A percentile compares a stretch with the other conserved stretches of the same genome.
Conservation (phyloP, 2,113 vertebrate species). For the Ceyx cyanopectus region DNA sequence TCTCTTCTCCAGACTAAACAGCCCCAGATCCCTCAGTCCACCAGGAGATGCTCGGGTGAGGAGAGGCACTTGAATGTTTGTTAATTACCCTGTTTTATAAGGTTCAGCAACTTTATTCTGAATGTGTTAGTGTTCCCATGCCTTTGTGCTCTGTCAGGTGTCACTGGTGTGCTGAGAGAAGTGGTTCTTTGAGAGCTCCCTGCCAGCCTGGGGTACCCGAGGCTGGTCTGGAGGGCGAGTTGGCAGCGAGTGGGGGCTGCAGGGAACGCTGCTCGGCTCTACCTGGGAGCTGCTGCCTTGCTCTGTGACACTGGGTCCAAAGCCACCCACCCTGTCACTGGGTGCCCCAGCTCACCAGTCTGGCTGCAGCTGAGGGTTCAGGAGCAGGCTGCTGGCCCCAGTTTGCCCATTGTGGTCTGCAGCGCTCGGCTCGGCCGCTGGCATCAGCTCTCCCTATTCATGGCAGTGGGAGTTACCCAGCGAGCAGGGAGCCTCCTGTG, state of each 20-base stretch:
- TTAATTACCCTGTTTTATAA: not conserved
- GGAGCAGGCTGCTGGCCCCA: not conserved
- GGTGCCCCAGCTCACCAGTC: not conserved
- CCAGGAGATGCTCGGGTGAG: not conserved
- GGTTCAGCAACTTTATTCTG: not conserved
- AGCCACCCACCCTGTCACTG: not conserved
- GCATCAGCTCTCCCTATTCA: conserved; percentile 27
- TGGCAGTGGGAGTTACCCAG: not conserved
- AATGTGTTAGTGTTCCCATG: not conserved
- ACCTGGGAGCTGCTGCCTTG: rapidly evolving
- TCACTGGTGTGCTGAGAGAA: not conserved
- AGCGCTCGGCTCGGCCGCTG: not conserved
- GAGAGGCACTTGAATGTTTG: not conserved
- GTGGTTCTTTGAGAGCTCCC: not conserved
- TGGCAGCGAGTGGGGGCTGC: not conserved
- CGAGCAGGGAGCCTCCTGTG: not conserved
- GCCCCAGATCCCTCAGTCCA: no score
- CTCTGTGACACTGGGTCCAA: not conserved
- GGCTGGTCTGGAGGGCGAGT: not conserved
- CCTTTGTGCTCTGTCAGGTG: not conserved
- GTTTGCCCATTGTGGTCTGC: not conserved
- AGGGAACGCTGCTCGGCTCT: not conserved
- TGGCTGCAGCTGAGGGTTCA: not conserved
- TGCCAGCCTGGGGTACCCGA: not conserved
- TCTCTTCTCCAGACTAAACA: no score